Evolutionary conservation across 92 coral and sea anemone genomes (phyloP).

Genomic region (Pocillopora meandrina): DNA sequence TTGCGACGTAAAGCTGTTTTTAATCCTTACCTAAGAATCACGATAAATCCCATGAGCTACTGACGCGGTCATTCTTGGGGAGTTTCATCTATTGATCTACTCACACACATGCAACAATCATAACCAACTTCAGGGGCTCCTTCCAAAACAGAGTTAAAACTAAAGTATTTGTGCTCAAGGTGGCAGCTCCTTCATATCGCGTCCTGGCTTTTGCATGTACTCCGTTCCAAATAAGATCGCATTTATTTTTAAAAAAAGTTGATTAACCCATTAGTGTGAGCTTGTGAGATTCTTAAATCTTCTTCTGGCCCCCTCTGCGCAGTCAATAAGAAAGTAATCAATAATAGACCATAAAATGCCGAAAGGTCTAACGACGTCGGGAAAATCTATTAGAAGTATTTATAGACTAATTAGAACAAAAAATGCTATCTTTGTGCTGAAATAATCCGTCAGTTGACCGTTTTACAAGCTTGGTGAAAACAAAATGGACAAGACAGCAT

Average conservation of each 20-base stretch:
- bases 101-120: not conserved
- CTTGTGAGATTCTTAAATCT: slow-evolving; percentile 8
- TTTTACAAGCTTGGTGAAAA: not conserved
- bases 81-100: too few species aligned
- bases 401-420: slow-evolving; percentile 24
- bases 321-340: not conserved
- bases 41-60: slow-evolving; percentile 4
- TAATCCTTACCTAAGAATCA: not conserved
- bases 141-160: not conserved
- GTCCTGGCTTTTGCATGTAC: not conserved
- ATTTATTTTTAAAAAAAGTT: too few species aligned
- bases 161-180: not conserved
- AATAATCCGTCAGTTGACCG: not conserved
- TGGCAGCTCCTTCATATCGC: not conserved
- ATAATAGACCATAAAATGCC: not conserved
- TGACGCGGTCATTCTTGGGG: not conserved
- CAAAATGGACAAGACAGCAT: not conserved
- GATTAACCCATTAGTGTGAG: too few species aligned
- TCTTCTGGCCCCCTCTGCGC: slow-evolving; percentile 26
- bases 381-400: slow-evolving; percentile 4
- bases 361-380: not conserved
- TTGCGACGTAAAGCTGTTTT: not conserved
- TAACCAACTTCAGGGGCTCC: not conserved
- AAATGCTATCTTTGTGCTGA: not conserved
- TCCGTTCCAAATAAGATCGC: too few species aligned